A percentile compares a stretch with the other conserved stretches of the same genome.
Evolutionary conservation across 2,797 vertebrate genomes (phyloP).

Genomic region (Ctenopoma multispine): DNA sequence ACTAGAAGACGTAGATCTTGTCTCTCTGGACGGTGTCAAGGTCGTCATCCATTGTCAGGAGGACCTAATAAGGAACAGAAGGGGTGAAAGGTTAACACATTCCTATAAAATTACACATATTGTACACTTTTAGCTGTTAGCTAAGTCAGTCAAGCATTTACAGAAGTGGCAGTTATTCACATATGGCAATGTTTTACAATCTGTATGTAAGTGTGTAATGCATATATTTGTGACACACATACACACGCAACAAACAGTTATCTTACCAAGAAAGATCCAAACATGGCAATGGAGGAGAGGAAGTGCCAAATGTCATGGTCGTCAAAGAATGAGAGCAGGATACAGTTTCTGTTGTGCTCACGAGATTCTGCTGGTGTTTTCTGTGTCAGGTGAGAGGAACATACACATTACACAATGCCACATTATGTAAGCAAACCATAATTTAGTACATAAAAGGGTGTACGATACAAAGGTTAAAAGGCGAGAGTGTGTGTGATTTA

Average conservation of each 20-base stretch:
- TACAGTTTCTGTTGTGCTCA: constrained; percentile 96
- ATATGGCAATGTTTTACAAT: no score
- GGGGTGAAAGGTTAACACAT: neutral
- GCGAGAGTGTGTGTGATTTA: neutral
- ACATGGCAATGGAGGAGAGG: constrained; percentile 98
- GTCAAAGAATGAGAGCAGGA: constrained; percentile 94
- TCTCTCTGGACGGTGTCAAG: constrained; percentile 94
- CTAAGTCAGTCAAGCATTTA: neutral
- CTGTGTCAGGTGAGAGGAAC: constrained; percentile 70
- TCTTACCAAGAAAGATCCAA: constrained; percentile 96
- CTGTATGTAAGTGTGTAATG: no score
- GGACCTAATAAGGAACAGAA: constrained; percentile 81
- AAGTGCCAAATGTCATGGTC: constrained; percentile 99
- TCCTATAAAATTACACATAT: no score
- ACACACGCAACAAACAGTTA: constrained; percentile 9
- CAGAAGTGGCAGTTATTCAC: no score
- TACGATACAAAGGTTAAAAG: neutral
- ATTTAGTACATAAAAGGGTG: neutral
- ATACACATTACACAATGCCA: neutral
- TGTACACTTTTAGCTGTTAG: no score
- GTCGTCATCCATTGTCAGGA: constrained; percentile 96
- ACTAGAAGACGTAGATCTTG: constrained; percentile 96
- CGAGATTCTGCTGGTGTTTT: constrained; percentile 97
- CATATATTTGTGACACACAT: neutral
- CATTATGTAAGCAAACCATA: neutral